Percentiles rank a stretch among this genome's conserved stretches.
phyloP scores from a whole-genome alignment of 1,140 invertebrate genomes.

The Pogonognathellus flavescens region DNA sequence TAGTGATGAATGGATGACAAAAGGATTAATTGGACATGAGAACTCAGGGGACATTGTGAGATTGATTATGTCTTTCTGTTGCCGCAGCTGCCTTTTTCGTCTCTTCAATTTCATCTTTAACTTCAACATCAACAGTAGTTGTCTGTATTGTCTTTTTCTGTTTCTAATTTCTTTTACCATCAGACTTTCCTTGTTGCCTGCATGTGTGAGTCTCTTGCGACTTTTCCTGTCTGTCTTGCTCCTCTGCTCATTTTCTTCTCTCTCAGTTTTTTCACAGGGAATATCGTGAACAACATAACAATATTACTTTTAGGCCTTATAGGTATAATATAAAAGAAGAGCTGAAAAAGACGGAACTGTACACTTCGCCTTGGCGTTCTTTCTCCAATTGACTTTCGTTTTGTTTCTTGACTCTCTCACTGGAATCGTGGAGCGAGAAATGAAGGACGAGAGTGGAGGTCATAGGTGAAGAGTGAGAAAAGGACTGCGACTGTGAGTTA shows the following conservation, averaged over 20 bases:
- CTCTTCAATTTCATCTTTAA: not conserved
- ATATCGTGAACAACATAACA: not conserved
- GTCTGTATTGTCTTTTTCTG: no score
- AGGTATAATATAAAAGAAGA: no score
- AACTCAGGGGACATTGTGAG: constrained; percentile 47
- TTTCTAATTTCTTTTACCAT: no score
- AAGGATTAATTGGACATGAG: constrained; percentile 59
- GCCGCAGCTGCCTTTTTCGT: not conserved
- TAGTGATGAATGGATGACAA: constrained; percentile 57
- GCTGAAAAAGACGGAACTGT: no score
- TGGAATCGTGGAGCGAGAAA: not conserved
- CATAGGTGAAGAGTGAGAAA: constrained; percentile 2
- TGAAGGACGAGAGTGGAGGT: not conserved
- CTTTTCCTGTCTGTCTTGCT: not conserved
- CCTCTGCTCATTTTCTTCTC: not conserved
- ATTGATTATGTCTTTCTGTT: constrained; percentile 52
- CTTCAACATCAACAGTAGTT: no score
- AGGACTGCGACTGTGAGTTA: not conserved
- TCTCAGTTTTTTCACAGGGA: not conserved
- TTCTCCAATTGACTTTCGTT: not conserved
- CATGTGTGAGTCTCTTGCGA: not conserved
- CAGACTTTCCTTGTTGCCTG: no score
- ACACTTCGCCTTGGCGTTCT: not conserved
- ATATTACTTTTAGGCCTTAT: not conserved
- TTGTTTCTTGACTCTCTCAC: not conserved